These are phyloP conservation scores for Conchocele bisecta DNA, from an alignment of 2,888 invertebrate genomes.

Conservation along the genomic window DNA sequence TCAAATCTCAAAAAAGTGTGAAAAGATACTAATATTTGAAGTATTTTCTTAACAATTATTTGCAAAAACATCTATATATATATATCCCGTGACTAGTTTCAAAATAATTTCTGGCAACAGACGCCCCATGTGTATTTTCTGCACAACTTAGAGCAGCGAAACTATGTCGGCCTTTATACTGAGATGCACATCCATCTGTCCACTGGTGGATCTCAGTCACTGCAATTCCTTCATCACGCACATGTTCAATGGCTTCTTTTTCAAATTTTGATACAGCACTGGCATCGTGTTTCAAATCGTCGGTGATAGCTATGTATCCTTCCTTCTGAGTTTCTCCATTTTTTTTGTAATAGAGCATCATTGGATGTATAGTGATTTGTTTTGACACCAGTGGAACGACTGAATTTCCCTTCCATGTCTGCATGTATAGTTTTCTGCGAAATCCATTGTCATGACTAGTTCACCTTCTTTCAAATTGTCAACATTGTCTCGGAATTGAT, in stretches of 20 bases:
- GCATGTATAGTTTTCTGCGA: slow-evolving; percentile 30
- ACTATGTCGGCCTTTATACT: too few relatives aligned
- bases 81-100: too few relatives aligned
- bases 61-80: too few relatives aligned
- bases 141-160: too few relatives aligned
- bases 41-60: too few relatives aligned
- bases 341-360: slow-evolving; percentile 15
- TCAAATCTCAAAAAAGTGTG: too few relatives aligned
- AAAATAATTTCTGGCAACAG: too few relatives aligned
- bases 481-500: slow-evolving; percentile 4
- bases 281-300: slow-evolving; percentile 19
- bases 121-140: too few relatives aligned
- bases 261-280: slow-evolving; percentile 11
- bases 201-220: background rate
- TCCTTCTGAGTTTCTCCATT: background rate
- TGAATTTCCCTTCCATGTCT: slow-evolving; percentile 27
- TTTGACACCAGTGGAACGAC: slow-evolving; percentile 31
- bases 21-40: too few relatives aligned
- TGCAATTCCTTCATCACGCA: background rate
- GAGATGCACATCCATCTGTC: too few relatives aligned
- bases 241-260: background rate
- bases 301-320: slow-evolving; percentile 4
- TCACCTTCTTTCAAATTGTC: slow-evolving; percentile 7
- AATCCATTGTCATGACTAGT: slow-evolving; percentile 27
- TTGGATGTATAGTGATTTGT: slow-evolving; percentile 18